Percentiles rank a stretch among this genome's conserved stretches.
phyloP scores from a whole-genome alignment of 2,113 vertebrate genomes.

The Erythrolamprus reginae region DNA sequence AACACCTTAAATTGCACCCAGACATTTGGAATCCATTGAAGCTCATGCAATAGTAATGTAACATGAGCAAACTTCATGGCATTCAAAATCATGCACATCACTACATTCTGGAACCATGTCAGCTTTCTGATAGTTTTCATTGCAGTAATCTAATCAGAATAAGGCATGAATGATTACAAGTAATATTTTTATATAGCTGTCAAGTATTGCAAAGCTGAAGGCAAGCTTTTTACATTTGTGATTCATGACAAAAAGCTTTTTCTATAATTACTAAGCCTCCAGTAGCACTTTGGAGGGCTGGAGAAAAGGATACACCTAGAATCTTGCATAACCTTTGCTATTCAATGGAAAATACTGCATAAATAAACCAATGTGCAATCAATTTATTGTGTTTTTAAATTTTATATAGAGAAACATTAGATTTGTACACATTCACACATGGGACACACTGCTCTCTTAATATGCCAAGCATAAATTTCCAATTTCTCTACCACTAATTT shows the following conservation, averaged over 20 bases:
- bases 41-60: background rate
- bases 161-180: background rate
- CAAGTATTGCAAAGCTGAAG: background rate
- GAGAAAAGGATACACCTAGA: background rate
- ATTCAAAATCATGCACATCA: background rate
- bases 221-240: background rate
- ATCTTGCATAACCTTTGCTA: background rate
- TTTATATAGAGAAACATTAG: conserved; percentile 46
- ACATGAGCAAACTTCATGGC: background rate
- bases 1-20: background rate
- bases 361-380: background rate
- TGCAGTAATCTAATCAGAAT: background rate
- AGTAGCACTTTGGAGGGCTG: background rate
- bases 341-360: background rate
- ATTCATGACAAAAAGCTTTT: background rate
- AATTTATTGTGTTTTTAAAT: background rate
- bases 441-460: conserved; percentile 38
- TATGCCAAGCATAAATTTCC: conserved; percentile 38
- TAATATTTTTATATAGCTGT: background rate
- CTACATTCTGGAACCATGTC: background rate
- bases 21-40: background rate
- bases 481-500: conserved; percentile 7
- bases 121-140: background rate
- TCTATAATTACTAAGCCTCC: background rate
- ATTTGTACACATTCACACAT: conserved; percentile 26